A percentile compares a stretch with the other conserved stretches of the same genome.
Conservation (phyloP, 1,140 invertebrate genomes). For the Cephus cinctus region DNA sequence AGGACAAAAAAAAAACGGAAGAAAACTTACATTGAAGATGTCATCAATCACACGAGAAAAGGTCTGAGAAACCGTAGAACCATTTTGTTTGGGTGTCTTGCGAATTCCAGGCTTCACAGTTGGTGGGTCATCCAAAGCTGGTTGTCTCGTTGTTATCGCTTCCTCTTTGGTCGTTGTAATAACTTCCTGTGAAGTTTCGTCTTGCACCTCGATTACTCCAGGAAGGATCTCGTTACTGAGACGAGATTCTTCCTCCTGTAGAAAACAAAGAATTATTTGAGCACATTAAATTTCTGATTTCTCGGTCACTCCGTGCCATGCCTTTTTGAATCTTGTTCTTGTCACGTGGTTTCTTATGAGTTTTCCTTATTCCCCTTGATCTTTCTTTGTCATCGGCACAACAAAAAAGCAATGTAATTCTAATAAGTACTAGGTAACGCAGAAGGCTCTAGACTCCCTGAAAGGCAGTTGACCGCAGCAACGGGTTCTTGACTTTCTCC, state of each 20-base stretch:
- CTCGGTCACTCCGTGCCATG: too few species aligned
- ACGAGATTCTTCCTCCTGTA: neutral
- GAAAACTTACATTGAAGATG: constrained; percentile 1
- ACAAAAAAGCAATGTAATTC: too few species aligned
- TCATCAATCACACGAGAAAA: constrained; percentile 1
- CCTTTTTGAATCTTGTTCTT: too few species aligned
- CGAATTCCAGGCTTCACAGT: neutral
- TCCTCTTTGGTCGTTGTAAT: neutral
- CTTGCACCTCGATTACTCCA: neutral
- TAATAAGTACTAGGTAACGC: too few species aligned
- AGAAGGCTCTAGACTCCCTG: too few species aligned
- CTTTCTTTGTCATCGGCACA: neutral
- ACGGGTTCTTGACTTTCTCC: too few species aligned
- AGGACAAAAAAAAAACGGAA: too few species aligned
- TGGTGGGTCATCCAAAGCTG: neutral
- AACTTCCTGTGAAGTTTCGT: neutral
- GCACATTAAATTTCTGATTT: too few species aligned
- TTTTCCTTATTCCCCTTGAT: neutral
- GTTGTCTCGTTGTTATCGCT: neutral
- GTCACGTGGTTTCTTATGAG: too few species aligned
- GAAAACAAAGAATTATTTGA: neutral
- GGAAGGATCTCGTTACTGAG: constrained; percentile 3
- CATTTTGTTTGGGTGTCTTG: neutral
- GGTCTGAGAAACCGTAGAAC: neutral
- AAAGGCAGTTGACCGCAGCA: too few species aligned